phyloP scores from a whole-genome alignment of 1,140 invertebrate genomes.

The Hylyphantes graminicola region DNA sequence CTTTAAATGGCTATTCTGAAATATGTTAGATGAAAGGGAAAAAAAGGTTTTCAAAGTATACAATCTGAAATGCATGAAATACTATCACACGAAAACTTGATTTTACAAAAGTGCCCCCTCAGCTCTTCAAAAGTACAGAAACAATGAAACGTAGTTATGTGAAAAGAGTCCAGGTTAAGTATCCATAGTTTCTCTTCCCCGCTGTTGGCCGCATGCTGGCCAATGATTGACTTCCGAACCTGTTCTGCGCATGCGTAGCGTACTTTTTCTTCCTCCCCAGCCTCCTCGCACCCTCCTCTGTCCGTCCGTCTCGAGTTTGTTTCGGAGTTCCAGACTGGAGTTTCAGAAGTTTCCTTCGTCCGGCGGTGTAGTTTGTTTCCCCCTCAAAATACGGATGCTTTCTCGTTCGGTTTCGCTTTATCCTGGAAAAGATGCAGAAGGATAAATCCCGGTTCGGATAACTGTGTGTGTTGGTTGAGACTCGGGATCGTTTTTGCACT shows the following conservation, averaged over 20 bases:
- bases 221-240: conserved; percentile 49
- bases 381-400: no score
- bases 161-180: conserved; percentile 27
- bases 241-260: conserved; percentile 37
- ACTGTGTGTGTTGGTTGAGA: no score
- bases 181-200: conserved; percentile 29
- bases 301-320: conserved; percentile 24
- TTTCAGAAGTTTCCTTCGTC: no score
- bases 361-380: no score
- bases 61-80: background rate
- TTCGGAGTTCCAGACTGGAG: conserved; percentile 9
- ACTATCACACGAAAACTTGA: background rate
- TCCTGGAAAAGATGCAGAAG: no score
- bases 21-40: background rate
- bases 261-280: conserved; percentile 7
- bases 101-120: background rate
- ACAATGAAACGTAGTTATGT: background rate
- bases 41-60: background rate
- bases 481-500: no score
- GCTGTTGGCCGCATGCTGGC: conserved; percentile 48
- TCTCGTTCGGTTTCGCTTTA: no score
- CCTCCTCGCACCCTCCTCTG: background rate
- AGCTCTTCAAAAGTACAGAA: background rate
- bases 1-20: no score
- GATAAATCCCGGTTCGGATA: no score